Base-by-base conservation (phyloP, 2,888 invertebrate genomes). In the Kryphioiulus occultus region DNA sequence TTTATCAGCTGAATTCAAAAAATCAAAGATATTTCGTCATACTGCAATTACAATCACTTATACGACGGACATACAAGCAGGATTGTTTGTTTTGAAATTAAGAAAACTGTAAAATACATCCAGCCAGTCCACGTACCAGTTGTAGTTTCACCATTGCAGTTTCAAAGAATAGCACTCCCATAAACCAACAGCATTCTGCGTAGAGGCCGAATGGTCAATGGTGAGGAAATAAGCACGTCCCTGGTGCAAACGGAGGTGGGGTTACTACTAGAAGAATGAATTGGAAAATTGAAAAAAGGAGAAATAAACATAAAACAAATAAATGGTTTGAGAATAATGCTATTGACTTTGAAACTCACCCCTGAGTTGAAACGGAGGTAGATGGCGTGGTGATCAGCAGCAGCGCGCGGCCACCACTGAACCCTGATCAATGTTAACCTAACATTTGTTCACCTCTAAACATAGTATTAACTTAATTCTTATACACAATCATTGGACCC, bases 301-400 rank as follows among this genome's bases (percentile, higher is more conserved):
- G 12, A n/a, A 35, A 84, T n/a, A 35, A 44, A 85, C 10, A 39
- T 5, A 85, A 85, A 44, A 85, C 39, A 85, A 85, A 85, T 39
- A 85, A 85, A 85, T 44, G 85, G 85, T 42, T 85, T 78, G 42
- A 42, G 85, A 86, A 86, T 86, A 30, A 86, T 86, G 53, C 86
- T 39, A 35, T 35, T 86, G 86, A 86, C 86, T 68, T 86, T 59
- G 39, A 86, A 86, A 86, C 86, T 86, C 86, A 86, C 86, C 86
- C 86, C 86, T 86, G 86, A 86, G 86, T 86, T 53, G 59, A 53
- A 85, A 78, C 68, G 59, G 86, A 86, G 86, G 86, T 86, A 86
- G 86, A 86, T 86, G 32, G 42, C 26, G n/a, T n/a, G 85, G 39
- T 10, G 85, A 7, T 85, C 85, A 19, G 39, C n/a, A 10, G 85